These are phyloP conservation scores for Sinotaia quadrata DNA, from an alignment of 2,888 invertebrate species.

Conservation along the genomic window DNA sequence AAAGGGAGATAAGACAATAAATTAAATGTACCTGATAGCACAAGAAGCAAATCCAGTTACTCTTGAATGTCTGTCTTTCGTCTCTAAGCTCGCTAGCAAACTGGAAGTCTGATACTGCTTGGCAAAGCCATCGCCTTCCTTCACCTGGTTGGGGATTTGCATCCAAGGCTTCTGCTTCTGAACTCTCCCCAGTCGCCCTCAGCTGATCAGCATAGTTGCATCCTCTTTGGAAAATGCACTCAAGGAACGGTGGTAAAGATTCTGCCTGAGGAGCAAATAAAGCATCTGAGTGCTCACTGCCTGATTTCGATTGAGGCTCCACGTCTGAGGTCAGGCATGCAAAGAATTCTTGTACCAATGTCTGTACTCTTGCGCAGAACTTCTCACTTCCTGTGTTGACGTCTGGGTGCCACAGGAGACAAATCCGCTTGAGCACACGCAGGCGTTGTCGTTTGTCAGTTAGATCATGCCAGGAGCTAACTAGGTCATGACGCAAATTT, in stretches of 20 bases:
- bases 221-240: too few relatives aligned
- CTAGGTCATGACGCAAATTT: not conserved
- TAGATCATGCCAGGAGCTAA: not conserved
- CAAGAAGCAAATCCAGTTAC: not conserved
- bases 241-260: not conserved
- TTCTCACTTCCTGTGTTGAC: not conserved
- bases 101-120: not conserved
- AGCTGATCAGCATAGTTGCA: not conserved
- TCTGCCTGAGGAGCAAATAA: not conserved
- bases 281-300: not conserved
- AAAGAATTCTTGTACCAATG: too few relatives aligned
- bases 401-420: not conserved
- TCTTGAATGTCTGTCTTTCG: not conserved
- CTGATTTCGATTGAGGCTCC: too few relatives aligned
- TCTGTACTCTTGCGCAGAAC: too few relatives aligned
- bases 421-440: not conserved
- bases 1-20: not conserved
- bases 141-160: conserved; percentile 1
- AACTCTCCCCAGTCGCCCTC: not conserved
- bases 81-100: too few relatives aligned
- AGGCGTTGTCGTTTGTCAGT: not conserved
- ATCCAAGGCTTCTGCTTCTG: not conserved
- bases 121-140: not conserved
- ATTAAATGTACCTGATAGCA: not conserved
- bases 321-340: too few relatives aligned